A percentile compares a stretch with the other conserved stretches of the same genome.
These are phyloP conservation scores for Tinamus guttatus DNA, from an alignment of 2,113 vertebrate genomes.

Conservation along the genomic window DNA sequence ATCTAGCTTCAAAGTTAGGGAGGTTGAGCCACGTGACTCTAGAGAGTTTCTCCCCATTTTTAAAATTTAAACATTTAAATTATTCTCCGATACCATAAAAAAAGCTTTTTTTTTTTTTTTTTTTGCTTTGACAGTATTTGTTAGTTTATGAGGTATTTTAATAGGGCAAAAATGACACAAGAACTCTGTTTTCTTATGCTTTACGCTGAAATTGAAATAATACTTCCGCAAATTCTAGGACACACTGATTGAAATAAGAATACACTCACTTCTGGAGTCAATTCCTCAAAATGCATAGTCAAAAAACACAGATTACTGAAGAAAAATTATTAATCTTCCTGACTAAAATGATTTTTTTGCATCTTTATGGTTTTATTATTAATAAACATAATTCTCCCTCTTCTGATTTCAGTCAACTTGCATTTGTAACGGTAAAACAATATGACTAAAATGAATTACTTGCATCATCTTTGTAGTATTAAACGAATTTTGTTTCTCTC, in stretches of 20 bases:
- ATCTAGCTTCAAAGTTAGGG: neutral
- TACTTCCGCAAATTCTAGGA: neutral
- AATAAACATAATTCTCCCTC: neutral
- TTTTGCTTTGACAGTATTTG: neutral
- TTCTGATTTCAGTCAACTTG: neutral
- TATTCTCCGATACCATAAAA: neutral
- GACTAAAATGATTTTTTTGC: neutral
- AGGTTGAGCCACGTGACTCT: neutral
- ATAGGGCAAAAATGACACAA: neutral
- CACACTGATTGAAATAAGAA: neutral
- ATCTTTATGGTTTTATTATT: neutral
- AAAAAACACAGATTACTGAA: neutral
- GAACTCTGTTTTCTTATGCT: neutral
- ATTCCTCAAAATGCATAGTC: neutral
- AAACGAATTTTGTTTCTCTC: neutral
- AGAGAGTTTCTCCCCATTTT: neutral
- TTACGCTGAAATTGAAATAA: neutral
- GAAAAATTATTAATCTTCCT: neutral
- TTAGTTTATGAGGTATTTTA: neutral
- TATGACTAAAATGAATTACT: neutral
- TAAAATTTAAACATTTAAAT: no score
- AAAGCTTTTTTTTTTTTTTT: neutral
- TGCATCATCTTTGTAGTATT: neutral
- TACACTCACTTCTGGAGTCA: neutral
- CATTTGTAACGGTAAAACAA: neutral